Base-by-base conservation (phyloP, 2,888 invertebrate genomes). In the Phorcus lineatus region DNA sequence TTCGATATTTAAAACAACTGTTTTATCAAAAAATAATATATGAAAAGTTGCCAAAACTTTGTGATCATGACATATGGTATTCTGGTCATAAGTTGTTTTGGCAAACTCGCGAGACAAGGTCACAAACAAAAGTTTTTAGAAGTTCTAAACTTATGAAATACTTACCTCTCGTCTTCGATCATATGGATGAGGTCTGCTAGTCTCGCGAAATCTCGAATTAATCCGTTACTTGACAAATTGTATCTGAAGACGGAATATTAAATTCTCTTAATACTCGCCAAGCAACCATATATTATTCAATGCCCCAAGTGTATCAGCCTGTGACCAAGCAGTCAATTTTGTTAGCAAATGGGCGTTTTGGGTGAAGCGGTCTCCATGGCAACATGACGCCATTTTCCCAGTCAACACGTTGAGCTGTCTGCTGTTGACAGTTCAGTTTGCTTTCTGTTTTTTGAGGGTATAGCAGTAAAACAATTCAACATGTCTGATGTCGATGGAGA, bases 401-500 rank as follows among this genome's bases (percentile, higher is more conserved):
- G 67, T 81, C 77, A 79, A 81, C 81, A 81, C 76, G 77, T 82
- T 76, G 17, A 76, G 76, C 53, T 55, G 76, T 76, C 76, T 78
- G 80, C 62, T 67, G 31, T 79, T 80, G n/a, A 77, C 66, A 76
- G 76, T 31, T 76, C 22, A 31, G 11, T 70, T 53, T 28, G 28
- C 67, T 24, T 78, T 54, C 17, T 67, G 66, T 53, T 76, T 66
- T n/a, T 78, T 52, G 78, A 52, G 47, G 47, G 47, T 47, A 47
- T 11, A 47, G 47, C 13, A 47, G 47, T 47, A 47, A 47, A 47
- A 47, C 13, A 47, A 22, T 36, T 66, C 66, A 85, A 77, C 31
- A 89, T 88, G 89, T 87, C 87, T 40, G 87, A 87, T 62, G 83
- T 83, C 54, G 87, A 88, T 31, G 86, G 85, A 36, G 86, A 86